These are phyloP conservation scores for Amphiura filiformis DNA, from an alignment of 35 echinoderm and acorn worm species.

Conservation along the genomic window DNA sequence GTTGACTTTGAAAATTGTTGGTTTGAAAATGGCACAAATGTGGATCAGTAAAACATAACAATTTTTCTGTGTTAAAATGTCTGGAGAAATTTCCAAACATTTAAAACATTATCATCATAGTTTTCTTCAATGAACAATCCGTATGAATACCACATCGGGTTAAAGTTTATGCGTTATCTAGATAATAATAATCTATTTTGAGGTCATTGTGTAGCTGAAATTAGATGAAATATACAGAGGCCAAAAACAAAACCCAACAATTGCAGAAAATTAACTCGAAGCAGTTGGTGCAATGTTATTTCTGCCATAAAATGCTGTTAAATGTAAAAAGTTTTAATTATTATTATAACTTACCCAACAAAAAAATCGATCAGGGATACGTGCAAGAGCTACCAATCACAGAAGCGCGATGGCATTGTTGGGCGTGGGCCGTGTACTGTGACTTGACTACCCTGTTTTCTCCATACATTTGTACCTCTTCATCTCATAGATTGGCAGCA, in stretches of 20 bases:
- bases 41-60: neutral
- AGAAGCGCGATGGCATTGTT: neutral
- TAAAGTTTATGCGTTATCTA: neutral
- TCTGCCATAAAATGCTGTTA: neutral
- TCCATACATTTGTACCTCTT: neutral
- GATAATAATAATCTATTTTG: neutral
- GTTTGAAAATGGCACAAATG: neutral
- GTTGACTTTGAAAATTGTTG: neutral
- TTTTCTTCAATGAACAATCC: neutral
- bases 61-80: neutral
- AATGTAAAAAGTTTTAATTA: no score
- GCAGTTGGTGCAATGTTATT: neutral
- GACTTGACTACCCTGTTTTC: neutral
- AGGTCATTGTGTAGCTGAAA: neutral
- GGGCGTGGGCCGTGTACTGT: neutral
- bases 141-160: neutral
- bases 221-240: neutral
- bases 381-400: neutral
- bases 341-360: no score
- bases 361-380: no score
- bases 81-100: neutral
- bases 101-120: neutral
- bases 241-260: neutral
- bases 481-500: slow-evolving; percentile 91
- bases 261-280: neutral